These are phyloP conservation scores for Triplophysa tibetana DNA, from an alignment of 2,113 vertebrate genomes.

Conservation along the genomic window DNA sequence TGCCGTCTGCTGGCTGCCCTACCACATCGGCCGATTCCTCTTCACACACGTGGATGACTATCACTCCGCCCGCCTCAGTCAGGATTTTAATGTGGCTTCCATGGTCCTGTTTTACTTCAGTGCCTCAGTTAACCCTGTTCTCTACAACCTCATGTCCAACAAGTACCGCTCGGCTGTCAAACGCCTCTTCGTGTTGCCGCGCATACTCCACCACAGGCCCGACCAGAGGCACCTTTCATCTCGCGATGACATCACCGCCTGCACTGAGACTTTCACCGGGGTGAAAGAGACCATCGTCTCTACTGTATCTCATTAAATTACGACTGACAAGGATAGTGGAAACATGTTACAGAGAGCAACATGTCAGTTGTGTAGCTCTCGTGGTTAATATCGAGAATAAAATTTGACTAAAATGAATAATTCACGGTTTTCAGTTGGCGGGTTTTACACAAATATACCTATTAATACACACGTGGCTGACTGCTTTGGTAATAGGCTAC, in stretches of 20 bases:
- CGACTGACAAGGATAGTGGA: neutral
- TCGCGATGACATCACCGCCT: slow-evolving; percentile 62
- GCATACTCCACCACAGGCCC: slow-evolving; percentile 27
- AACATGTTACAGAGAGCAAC: neutral
- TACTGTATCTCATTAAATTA: neutral
- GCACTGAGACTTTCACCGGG: slow-evolving; percentile 66
- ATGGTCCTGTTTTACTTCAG: slow-evolving; percentile 89
- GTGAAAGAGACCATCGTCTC: slow-evolving; percentile 48
- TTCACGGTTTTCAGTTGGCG: neutral
- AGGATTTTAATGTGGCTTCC: slow-evolving; percentile 85
- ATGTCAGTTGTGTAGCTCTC: neutral
- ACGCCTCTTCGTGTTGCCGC: slow-evolving; percentile 71
- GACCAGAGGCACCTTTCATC: slow-evolving; percentile 59
- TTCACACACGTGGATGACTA: slow-evolving; percentile 77
- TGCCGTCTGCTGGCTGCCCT: slow-evolving; percentile 86
- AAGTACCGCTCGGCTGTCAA: slow-evolving; percentile 80
- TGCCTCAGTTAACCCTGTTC: slow-evolving; percentile 84
- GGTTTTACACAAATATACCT: neutral
- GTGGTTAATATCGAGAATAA: neutral
- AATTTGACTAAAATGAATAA: neutral
- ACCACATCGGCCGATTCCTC: slow-evolving; percentile 84
- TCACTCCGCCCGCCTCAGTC: slow-evolving; percentile 77
- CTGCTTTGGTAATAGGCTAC: neutral
- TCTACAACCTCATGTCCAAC: slow-evolving; percentile 86
- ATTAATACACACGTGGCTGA: neutral